Base-by-base conservation (phyloP, 1,140 invertebrate genomes). In the Papilio dardanus region DNA sequence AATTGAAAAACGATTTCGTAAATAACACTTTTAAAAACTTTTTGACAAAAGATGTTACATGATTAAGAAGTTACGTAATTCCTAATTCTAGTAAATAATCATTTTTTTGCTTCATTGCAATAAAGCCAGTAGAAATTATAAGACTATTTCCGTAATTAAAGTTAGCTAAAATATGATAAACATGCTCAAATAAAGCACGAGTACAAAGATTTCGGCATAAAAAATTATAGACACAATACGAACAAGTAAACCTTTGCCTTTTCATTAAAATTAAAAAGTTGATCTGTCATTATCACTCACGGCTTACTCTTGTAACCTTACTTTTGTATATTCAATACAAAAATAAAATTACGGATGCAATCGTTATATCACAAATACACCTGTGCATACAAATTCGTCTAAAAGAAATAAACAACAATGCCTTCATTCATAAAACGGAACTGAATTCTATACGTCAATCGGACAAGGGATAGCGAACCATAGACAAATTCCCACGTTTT, bases 401-500 rank as follows among this genome's bases (percentile, higher is more conserved):
- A 24, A 67, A 35, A 67, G 30, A 21, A 67, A 67, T 19, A 35
- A 67, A 81, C 75, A 83, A 88, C 83, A 84, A 85, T 82, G 75
- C 68, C 76, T 78, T 28, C 81, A 84, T 88, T 86, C 83, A 87
- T 80, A 80, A 40, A 87, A 83, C 86, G 88, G 86, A 89, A 88
- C 86, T 88, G 81, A 81, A 85, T 84, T 84, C 73, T 79, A 77
- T 46, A 37, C 78, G 69, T 76, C 67, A 40, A 40, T 80, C 75
- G 82, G 82, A 90, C 85, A 90, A 88, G 80, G 76, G 76, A 81
- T 78, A 65, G 66, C 67, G 67, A 75, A 40, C 67, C 81, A 79
- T 81, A 83, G 85, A 85, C 79, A 82, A 81, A 76, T 90, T 90
- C 88, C 81, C 87, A 88, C 87, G 87, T 86, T 88, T 86, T 88